phyloP scores from a whole-genome alignment of 2,113 vertebrate species.

The Leptocoma aspasia region DNA sequence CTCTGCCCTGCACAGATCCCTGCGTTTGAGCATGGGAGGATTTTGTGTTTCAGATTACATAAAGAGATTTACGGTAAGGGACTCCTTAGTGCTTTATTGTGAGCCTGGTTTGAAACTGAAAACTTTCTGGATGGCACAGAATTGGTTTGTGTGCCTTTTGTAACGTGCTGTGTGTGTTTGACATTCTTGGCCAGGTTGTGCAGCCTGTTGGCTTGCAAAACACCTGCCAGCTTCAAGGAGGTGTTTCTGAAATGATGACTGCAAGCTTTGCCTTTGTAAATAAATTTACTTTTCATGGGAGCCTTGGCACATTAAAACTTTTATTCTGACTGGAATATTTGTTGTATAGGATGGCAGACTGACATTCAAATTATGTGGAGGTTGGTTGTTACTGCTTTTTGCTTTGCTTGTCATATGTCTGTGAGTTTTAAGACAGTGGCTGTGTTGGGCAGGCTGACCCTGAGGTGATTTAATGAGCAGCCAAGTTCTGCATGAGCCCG shows the following conservation, averaged over 20 bases:
- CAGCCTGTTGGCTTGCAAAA: not conserved
- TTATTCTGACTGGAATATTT: not conserved
- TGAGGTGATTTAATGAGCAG: not conserved
- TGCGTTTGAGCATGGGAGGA: conserved; percentile 72
- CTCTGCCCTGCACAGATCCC: conserved; percentile 60
- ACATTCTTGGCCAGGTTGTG: not conserved
- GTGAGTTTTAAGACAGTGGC: not conserved
- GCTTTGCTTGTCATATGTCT: not conserved
- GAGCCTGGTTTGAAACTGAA: not conserved
- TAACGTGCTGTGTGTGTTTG: not conserved
- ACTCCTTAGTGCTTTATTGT: not conserved
- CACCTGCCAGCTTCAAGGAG: not conserved
- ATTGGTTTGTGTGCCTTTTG: not conserved
- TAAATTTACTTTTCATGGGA: not conserved
- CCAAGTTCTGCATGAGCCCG: not conserved
- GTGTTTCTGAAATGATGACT: conserved; percentile 16
- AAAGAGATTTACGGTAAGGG: conserved; percentile 80
- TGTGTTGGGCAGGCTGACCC: not conserved
- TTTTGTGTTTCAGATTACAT: conserved; percentile 78
- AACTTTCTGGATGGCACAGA: not conserved
- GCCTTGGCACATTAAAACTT: not conserved
- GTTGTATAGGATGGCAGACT: not conserved
- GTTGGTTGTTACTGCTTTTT: not conserved
- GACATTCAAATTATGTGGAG: not conserved
- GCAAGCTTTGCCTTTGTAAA: not conserved